Base-by-base conservation (phyloP, 2,888 invertebrate species). In the Orthosia cruda region DNA sequence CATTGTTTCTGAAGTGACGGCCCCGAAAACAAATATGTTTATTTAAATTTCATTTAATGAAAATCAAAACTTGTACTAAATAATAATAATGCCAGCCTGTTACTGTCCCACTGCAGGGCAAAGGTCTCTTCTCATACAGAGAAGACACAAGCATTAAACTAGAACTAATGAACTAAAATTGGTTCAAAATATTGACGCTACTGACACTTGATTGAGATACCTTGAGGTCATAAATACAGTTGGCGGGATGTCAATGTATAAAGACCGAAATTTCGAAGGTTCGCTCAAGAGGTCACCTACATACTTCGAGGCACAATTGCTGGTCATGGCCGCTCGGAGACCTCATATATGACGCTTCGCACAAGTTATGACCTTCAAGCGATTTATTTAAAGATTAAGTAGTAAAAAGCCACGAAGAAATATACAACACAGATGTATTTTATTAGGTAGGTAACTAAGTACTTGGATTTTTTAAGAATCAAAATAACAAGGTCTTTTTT, bases 211-310 rank as follows among this genome's bases (percentile, higher is more conserved):
- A 65, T 20, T 47, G 74, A 77, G 50, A 74, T 55, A 47, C 50
- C 47, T 70, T 66, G 47, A 72, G 72, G 65, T 81, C 84, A 64
- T 62, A 52, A 77, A 91, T 90, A 88, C 88, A 89, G 90, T 88
- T 90, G 81, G 89, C 86, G 86, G 88, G 90, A 92, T 92, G 93
- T 93, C 93, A 95, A 93, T 93, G 92, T 90, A 89, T 89, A 89
- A 93, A 92, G 87, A 88, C 89, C 92, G 91, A 94, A 96, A 94
- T 93, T 91, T 89, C 90, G 94, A 94, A 93, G 95, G 95, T 94
- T 91, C 77, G 87, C 84, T 85, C 83, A 84, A 92, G 93, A 96
- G 96, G 96, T 96, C 95, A 96, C 95, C 95, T 95, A 95, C 95
- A 94, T 96, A 93, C 94, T 93, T 89, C 90, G 91, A 90, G 89